phyloP scores from a whole-genome alignment of 2,113 vertebrate genomes.

The Propithecus coquereli region DNA sequence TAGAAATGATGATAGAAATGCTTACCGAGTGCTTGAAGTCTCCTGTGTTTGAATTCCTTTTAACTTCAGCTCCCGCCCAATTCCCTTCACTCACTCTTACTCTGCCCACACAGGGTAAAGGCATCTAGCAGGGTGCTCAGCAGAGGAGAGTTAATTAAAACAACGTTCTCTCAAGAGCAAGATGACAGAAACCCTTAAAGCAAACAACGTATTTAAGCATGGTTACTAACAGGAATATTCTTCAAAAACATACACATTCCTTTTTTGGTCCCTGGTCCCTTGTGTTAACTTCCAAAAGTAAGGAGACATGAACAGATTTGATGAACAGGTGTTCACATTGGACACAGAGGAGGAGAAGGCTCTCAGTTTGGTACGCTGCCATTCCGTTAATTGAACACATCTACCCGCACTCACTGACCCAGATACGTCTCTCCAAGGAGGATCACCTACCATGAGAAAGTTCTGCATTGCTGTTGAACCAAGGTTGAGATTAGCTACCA shows the following conservation, averaged over 20 bases:
- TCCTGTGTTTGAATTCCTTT: background rate
- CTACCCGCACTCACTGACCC: constrained; percentile 1
- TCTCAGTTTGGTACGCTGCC: background rate
- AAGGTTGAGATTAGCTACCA: background rate
- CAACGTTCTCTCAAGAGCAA: background rate
- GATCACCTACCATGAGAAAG: background rate
- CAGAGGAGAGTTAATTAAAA: background rate
- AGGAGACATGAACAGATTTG: constrained; percentile 14
- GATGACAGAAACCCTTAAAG: background rate
- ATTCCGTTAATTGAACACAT: background rate
- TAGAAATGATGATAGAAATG: background rate
- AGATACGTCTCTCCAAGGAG: background rate
- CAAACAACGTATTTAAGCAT: background rate
- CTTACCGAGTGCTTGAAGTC: background rate
- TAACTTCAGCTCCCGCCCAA: background rate
- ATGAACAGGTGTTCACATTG: background rate
- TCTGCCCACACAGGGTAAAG: background rate
- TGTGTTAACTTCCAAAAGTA: background rate
- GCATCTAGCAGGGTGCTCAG: background rate
- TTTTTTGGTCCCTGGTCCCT: background rate
- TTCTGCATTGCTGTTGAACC: background rate
- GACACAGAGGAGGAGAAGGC: background rate
- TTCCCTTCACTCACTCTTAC: background rate
- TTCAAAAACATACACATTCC: background rate
- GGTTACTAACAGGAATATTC: background rate